Evolutionary conservation across 2,113 vertebrate species (phyloP), one percentile per base, ranked within the genome.

Genomic region (Garra rufa): DNA sequence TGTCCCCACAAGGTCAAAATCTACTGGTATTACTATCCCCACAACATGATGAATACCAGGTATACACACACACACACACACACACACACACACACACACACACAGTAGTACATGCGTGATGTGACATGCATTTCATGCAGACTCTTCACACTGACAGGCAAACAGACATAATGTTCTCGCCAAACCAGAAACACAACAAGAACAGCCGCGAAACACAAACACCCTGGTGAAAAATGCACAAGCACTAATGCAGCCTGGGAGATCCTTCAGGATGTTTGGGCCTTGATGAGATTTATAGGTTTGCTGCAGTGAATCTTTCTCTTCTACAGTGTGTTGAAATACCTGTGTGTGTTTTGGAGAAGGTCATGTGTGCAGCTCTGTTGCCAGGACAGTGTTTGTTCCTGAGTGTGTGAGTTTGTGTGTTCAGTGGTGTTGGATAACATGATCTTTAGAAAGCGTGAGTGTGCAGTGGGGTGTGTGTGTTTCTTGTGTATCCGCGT

Each of bases 331-430:
- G 26, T 65, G 63, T 1, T 83, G 44, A 86, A 80, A 83, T 80
- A 74, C 85, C 75, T 38, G 85, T 57, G 48, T 69, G 26, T 13
- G 30, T 48, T n/a, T 44, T 24, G 44, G 41, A 73, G 69, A 73
- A 73, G 69, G 41, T 73, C 69, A 44, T 15, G 69, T 73, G 11
- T 44, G 69, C 10, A 13, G 69, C 6, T 6, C 34, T 38, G 69
- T 73, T 73, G 13, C 69, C 41, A 26, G 26, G 69, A 26, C 69
- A 15, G 6, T 73, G 41, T 73, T 73, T 73, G 38, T 15, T 73
- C 50, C 30, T 83, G 41, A 43, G 74, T 46, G 2, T 74, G 63
- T 73, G 74, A 79, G 70, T 73, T 70, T 63, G 65, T 86, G 70
- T 83, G 26, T 52, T 79, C 67, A 86, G 38, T 44, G 11, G 21